Percentiles rank a stretch among this genome's conserved stretches.
These are phyloP conservation scores for Germaria angustata DNA, from an alignment of 2,888 invertebrate species.

Conservation along the genomic window DNA sequence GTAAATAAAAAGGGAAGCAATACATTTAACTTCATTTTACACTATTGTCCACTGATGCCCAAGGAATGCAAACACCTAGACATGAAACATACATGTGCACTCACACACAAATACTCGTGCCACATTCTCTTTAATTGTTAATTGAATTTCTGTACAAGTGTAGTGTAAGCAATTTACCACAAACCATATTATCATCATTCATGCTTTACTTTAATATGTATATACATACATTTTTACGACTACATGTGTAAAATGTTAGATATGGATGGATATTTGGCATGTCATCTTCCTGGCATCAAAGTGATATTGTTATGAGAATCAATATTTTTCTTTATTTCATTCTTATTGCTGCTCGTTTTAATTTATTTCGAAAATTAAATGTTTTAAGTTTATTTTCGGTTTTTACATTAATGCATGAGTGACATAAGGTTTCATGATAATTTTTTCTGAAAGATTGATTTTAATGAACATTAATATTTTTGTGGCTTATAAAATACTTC, in stretches of 20 bases:
- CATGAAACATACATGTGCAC: not conserved
- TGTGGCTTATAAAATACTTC: not conserved
- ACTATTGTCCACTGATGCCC: slow-evolving; percentile 50
- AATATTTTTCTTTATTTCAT: slow-evolving; percentile 38
- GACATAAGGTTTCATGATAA: slow-evolving; percentile 58
- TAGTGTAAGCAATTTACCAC: slow-evolving; percentile 67
- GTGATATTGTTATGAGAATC: slow-evolving; percentile 37
- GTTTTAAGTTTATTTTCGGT: slow-evolving; percentile 11
- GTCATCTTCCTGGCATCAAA: slow-evolving; percentile 20
- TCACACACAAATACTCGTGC: not conserved
- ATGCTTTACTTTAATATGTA: slow-evolving; percentile 21
- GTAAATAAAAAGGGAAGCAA: slow-evolving; percentile 21
- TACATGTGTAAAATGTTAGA: not conserved
- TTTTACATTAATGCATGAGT: slow-evolving; percentile 46
- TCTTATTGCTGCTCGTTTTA: slow-evolving; percentile 5
- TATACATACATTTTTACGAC: not conserved
- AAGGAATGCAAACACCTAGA: slow-evolving; percentile 15
- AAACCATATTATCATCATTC: slow-evolving; percentile 59
- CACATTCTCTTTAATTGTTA: slow-evolving; percentile 67
- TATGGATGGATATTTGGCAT: not conserved
- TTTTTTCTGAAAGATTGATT: slow-evolving; percentile 36
- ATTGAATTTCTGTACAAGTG: slow-evolving; percentile 68
- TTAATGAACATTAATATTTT: not conserved
- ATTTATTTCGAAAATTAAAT: not conserved
- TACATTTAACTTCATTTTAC: slow-evolving; percentile 43